phyloP scores from a whole-genome alignment of 2,113 vertebrate species.

The Pristiophorus japonicus region DNA sequence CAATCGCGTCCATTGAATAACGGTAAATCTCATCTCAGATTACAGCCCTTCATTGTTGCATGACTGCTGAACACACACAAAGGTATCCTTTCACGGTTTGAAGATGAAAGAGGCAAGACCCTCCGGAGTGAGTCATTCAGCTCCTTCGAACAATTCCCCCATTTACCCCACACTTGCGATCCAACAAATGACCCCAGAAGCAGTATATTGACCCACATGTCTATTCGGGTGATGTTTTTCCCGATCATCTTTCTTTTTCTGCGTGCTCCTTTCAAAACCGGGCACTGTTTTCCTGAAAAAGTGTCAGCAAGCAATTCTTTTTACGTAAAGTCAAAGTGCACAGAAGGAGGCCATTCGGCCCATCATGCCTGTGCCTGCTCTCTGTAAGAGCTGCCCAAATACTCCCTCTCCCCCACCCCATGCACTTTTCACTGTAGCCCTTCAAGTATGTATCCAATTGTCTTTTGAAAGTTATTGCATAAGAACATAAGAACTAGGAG shows the following conservation, averaged over 20 bases:
- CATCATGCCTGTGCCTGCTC: not conserved
- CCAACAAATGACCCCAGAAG: not conserved
- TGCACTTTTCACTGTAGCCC: too few relatives aligned
- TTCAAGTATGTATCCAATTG: not conserved
- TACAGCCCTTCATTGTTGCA: not conserved
- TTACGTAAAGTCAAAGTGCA: too few relatives aligned
- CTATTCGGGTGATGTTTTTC: not conserved
- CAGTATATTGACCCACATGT: not conserved
- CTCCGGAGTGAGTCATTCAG: not conserved
- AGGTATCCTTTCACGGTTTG: not conserved
- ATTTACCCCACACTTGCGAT: not conserved
- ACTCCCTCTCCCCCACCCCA: not conserved
- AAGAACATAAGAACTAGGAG: too few relatives aligned
- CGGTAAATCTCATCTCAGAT: not conserved
- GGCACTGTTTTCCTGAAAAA: not conserved
- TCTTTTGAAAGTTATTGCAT: not conserved
- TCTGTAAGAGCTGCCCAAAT: not conserved
- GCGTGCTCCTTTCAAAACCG: not conserved
- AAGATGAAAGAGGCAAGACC: not conserved
- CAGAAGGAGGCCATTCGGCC: not conserved
- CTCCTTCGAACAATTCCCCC: not conserved
- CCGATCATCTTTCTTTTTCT: not conserved
- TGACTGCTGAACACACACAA: not conserved
- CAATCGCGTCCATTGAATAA: not conserved
- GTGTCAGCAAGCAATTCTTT: not conserved